Conservation (phyloP, 53 echinoderm and acorn worm species). For the Astropecten irregularis region DNA sequence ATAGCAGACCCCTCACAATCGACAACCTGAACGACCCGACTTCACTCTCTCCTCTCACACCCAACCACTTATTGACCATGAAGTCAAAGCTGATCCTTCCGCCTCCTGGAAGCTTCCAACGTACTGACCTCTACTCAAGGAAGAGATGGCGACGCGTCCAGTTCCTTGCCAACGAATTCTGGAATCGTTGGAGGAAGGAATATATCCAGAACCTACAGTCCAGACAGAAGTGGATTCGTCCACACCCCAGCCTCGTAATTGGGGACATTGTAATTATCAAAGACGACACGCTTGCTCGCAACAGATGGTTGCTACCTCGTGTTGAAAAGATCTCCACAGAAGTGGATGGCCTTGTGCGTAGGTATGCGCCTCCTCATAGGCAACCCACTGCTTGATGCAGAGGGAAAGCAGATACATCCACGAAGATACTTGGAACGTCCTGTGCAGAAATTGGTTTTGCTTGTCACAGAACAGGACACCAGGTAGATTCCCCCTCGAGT, state of each 20-base stretch:
- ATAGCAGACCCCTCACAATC: too few relatives aligned
- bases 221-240: constrained; percentile 42
- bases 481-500: constrained; percentile 22
- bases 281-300: constrained; percentile 44
- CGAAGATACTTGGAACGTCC: constrained; percentile 23
- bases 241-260: neutral
- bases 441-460: constrained; percentile 1
- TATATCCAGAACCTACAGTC: too few relatives aligned
- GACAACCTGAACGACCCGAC: too few relatives aligned
- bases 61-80: constrained; percentile 41
- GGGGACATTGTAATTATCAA: constrained; percentile 43
- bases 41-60: too few relatives aligned
- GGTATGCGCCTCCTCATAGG: neutral
- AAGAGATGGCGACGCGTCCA: too few relatives aligned
- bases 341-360: constrained; percentile 41
- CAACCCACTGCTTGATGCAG: constrained; percentile 2
- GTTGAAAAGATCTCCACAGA: constrained; percentile 28
- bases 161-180: constrained; percentile 22
- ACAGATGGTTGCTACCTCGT: constrained; percentile 35
- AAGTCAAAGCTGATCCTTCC: constrained; percentile 47
- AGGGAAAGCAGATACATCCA: constrained; percentile 20
- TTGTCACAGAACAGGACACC: constrained; percentile 14
- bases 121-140: constrained; percentile 13
- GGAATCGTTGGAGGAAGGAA: constrained; percentile 46
- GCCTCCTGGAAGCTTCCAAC: constrained; percentile 56